A percentile compares a stretch with the other conserved stretches of the same genome.
These are phyloP conservation scores for Poeciliopsis turneri DNA, from an alignment of 2,797 vertebrate genomes.

Conservation along the genomic window DNA sequence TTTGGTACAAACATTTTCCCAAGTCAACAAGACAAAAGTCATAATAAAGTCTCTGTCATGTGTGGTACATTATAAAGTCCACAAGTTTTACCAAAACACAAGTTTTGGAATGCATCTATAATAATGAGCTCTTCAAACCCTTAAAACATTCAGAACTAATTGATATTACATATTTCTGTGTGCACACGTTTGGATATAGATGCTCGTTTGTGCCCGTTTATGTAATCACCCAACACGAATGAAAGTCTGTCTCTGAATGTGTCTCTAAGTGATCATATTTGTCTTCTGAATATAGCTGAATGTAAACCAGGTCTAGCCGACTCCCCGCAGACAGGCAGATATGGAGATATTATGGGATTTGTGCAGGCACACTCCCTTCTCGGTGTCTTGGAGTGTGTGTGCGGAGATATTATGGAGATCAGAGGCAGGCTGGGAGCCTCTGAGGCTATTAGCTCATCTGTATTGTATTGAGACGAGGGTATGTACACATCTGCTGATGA, in stretches of 20 bases:
- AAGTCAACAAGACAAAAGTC: not conserved
- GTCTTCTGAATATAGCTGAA: conserved; percentile 62
- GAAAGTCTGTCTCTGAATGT: conserved; percentile 24
- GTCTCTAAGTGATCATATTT: conserved; percentile 72
- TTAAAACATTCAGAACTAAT: conserved; percentile 33
- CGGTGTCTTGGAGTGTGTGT: conserved; percentile 18
- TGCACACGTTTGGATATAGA: conserved; percentile 5
- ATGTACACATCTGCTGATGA: conserved; percentile 78
- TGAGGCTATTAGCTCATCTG: conserved; percentile 78
- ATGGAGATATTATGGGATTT: conserved; percentile 69
- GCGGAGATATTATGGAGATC: conserved; percentile 72
- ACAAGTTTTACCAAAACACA: not conserved
- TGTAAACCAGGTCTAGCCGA: conserved; percentile 70
- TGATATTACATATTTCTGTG: conserved; percentile 12
- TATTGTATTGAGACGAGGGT: conserved; percentile 75
- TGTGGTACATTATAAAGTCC: not conserved
- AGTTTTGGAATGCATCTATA: not conserved
- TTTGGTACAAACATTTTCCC: not conserved
- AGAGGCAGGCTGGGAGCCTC: conserved; percentile 72
- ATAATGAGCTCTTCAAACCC: conserved; percentile 30
- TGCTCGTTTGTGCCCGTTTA: conserved; percentile 5
- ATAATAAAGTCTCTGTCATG: not conserved
- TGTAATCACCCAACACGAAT: conserved; percentile 9
- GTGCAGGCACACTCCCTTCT: conserved; percentile 38
- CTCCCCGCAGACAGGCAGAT: conserved; percentile 62